Evolutionary conservation across 2,888 invertebrate genomes (phyloP), one percentile per base, ranked within the genome.

Genomic region (Epiblema foenella): DNA sequence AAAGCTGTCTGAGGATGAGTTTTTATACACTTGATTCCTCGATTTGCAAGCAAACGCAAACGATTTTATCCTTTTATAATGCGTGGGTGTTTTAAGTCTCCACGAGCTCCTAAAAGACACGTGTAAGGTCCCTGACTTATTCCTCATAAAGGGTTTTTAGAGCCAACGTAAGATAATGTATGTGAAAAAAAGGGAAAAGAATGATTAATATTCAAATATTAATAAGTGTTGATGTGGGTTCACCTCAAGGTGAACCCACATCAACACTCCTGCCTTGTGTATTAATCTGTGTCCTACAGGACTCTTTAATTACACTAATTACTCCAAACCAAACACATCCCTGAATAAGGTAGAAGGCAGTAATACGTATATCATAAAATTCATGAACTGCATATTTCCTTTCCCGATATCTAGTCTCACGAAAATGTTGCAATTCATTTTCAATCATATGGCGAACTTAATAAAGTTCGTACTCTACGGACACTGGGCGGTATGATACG

Each of bases 251-350:
- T 4, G 33, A 18, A 37, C 54, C 37, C 39, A 59, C 17, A 39
- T 52, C 58, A 59, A 18, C n/a, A 46, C 24, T 18, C 15, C 39
- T 39, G 11, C 51, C 18, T 20, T 15, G n/a, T 69, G 62, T 18
- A 24, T 49, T 49, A 63, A 69, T 51, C 64, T 51, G 17, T 18
- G 8, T 58, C 15, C 37, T 11, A 15, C 51, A 24, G 5, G 54
- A 46, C 58, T 39, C 69, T 69, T 69, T 63, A 69, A 69, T 69
- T 51, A 63, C 15, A 39, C 17, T 58, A 57, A 69, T 62, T 68
- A 68, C 51, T 18, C n/a, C 17, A 57, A 69, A 10, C 63, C 37
- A 63, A 69, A 63, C 51, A 64, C 51, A 64, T 58, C 57, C 39
- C 18, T 68, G 33, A 46, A 18, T 33, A 5, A 33, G n/a, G n/a